These are phyloP conservation scores for Megalonaias nervosa DNA, from an alignment of 1,140 invertebrate species.

Conservation along the genomic window DNA sequence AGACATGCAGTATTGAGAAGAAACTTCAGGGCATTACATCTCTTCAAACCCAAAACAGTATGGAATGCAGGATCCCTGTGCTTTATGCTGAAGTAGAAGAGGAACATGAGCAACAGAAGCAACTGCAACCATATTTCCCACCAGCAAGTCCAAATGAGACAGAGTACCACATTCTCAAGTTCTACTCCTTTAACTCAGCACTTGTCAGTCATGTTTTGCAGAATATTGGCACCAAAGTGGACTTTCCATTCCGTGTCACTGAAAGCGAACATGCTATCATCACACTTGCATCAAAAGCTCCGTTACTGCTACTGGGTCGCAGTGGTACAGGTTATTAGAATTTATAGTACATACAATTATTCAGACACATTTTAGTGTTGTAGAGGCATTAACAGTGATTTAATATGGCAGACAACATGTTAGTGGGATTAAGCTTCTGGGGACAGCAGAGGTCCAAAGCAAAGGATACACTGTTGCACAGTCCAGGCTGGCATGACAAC, in stretches of 20 bases:
- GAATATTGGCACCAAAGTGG: conserved; percentile 58
- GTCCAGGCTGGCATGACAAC: too few relatives aligned
- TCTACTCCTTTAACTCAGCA: conserved; percentile 63
- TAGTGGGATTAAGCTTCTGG: too few relatives aligned
- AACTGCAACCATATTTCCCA: conserved; percentile 47
- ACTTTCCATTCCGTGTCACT: conserved; percentile 66
- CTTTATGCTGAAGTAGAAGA: conserved; percentile 50
- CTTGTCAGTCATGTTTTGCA: conserved; percentile 57
- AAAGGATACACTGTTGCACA: too few relatives aligned
- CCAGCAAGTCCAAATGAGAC: conserved; percentile 64
- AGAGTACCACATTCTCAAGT: conserved; percentile 68
- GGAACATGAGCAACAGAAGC: too few relatives aligned
- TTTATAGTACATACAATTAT: background rate
- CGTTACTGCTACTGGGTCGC: conserved; percentile 60
- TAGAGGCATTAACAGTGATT: too few relatives aligned
- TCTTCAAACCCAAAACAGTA: conserved; percentile 11
- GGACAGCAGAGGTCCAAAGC: too few relatives aligned
- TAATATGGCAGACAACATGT: too few relatives aligned
- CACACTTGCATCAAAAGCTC: conserved; percentile 49
- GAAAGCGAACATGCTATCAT: conserved; percentile 66
- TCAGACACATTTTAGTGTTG: too few relatives aligned
- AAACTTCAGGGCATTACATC: conserved; percentile 52
- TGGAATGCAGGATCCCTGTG: conserved; percentile 44
- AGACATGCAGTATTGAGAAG: conserved; percentile 58
- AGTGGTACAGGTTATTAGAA: conserved; percentile 44